A percentile compares a stretch with the other conserved stretches of the same genome.
Evolutionary conservation across 2,888 invertebrate genomes (phyloP).

Genomic region (Steinernema carpocapsae): DNA sequence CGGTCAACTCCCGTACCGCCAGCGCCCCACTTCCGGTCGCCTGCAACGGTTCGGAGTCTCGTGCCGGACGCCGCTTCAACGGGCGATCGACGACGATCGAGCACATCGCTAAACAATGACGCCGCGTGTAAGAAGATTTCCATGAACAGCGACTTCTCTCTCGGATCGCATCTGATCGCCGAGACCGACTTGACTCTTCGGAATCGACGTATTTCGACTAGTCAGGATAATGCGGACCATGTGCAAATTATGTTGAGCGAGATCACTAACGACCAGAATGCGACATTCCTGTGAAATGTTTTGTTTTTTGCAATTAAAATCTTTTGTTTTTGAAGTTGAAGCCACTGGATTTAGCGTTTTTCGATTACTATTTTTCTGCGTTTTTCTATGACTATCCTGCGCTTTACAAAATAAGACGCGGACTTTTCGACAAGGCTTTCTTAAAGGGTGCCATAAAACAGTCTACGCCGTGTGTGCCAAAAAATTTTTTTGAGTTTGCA

Average conservation of each 20-base stretch:
- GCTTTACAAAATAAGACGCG: no score
- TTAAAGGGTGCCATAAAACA: no score
- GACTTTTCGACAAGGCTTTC: no score
- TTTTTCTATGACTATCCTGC: no score
- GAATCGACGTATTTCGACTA: conserved; percentile 3
- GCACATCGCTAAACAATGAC: conserved; percentile 31
- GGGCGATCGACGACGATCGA: conserved; percentile 33
- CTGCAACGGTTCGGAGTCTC: conserved; percentile 31
- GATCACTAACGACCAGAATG: conserved; percentile 49
- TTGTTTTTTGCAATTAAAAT: neutral
- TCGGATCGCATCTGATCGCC: conserved; percentile 17
- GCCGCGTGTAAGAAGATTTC: conserved; percentile 24
- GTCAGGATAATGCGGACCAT: conserved; percentile 36
- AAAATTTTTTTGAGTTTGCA: no score
- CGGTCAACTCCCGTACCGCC: conserved; percentile 28
- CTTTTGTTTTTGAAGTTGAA: no score
- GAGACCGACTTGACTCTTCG: conserved; percentile 20
- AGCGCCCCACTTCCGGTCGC: conserved; percentile 29
- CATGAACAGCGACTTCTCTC: conserved; percentile 22
- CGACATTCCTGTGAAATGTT: conserved; percentile 46
- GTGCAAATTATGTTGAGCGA: conserved; percentile 49
- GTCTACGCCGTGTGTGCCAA: no score
- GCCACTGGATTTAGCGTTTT: no score
- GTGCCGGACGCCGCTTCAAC: conserved; percentile 29
- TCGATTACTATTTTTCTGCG: no score